A percentile compares a stretch with the other conserved stretches of the same genome.
Conservation (phyloP, 2,888 invertebrate species). For the Drosophila subsilvestris region DNA sequence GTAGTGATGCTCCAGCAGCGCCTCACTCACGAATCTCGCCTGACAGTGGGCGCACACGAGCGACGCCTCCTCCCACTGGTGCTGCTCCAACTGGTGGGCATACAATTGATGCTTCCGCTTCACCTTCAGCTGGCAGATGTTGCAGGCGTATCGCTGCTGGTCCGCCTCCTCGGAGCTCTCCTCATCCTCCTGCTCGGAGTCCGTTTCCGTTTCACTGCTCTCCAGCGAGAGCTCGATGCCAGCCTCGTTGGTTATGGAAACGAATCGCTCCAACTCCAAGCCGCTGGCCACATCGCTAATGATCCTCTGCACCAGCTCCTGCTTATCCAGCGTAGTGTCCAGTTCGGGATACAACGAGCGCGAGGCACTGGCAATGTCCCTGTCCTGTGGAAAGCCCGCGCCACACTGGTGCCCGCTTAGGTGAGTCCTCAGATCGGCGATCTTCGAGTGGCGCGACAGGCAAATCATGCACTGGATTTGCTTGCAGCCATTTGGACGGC, state of each 20-base stretch:
- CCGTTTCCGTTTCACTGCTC: conserved; percentile 72
- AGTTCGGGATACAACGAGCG: conserved; percentile 73
- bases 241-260: conserved; percentile 81
- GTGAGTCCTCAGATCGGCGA: conserved; percentile 79
- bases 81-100: conserved; percentile 76
- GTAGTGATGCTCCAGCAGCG: conserved; percentile 85
- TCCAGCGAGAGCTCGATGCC: conserved; percentile 82
- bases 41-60: conserved; percentile 85
- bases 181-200: conserved; percentile 50
- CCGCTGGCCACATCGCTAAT: conserved; percentile 59
- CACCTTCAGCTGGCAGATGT: conserved; percentile 70
- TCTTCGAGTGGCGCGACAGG: conserved; percentile 77
- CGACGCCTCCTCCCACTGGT: conserved; percentile 84
- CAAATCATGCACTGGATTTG: conserved; percentile 83
- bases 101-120: conserved; percentile 79
- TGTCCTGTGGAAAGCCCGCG: conserved; percentile 52
- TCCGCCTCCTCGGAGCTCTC: conserved; percentile 26
- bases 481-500: conserved; percentile 82
- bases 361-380: conserved; percentile 55
- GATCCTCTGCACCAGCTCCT: conserved; percentile 63
- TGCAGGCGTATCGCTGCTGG: conserved; percentile 64
- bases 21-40: conserved; percentile 85
- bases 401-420: conserved; percentile 69
- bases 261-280: conserved; percentile 72
- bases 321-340: conserved; percentile 36